Evolutionary conservation across 2,797 vertebrate species (phyloP).

Genomic region (Antennarius maculatus): DNA sequence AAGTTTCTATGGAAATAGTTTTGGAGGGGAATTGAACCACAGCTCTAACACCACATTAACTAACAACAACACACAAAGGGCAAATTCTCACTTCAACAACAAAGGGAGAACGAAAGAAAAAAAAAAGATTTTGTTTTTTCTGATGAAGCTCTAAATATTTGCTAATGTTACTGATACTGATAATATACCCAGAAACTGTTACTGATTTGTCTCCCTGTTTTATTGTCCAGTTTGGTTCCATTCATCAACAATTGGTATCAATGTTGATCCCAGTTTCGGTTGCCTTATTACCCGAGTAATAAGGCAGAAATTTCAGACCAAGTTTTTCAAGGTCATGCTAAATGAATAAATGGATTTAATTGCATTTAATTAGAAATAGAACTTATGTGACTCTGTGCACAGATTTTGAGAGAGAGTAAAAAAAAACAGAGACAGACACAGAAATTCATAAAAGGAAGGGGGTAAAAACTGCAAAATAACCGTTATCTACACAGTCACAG

Average conservation of each 20-base stretch:
- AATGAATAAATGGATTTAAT: too few species aligned
- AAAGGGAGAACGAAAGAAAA: neutral
- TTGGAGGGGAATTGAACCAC: conserved; percentile 30
- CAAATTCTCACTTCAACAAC: conserved; percentile 46
- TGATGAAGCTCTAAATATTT: conserved; percentile 65
- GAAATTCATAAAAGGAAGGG: too few species aligned
- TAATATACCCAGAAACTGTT: conserved; percentile 67
- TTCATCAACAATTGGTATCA: conserved; percentile 60
- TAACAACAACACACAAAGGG: conserved; percentile 26
- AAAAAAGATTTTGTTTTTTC: conserved; percentile 64
- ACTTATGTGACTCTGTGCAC: too few species aligned
- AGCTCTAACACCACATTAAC: conserved; percentile 41
- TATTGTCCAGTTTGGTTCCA: conserved; percentile 57
- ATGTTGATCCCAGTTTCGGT: conserved; percentile 58
- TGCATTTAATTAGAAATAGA: too few species aligned
- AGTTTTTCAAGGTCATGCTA: too few species aligned
- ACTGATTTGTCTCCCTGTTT: conserved; percentile 61
- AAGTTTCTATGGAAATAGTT: conserved; percentile 1
- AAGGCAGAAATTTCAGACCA: too few species aligned
- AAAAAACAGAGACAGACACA: too few species aligned
- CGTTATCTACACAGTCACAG: neutral
- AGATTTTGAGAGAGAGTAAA: too few species aligned
- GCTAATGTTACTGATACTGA: conserved; percentile 69
- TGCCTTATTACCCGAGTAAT: conserved; percentile 61
- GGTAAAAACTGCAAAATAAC: neutral